These are phyloP conservation scores for Bolinopsis microptera DNA, from an alignment of 37 sponge, comb jelly and placozoan species.

Conservation along the genomic window DNA sequence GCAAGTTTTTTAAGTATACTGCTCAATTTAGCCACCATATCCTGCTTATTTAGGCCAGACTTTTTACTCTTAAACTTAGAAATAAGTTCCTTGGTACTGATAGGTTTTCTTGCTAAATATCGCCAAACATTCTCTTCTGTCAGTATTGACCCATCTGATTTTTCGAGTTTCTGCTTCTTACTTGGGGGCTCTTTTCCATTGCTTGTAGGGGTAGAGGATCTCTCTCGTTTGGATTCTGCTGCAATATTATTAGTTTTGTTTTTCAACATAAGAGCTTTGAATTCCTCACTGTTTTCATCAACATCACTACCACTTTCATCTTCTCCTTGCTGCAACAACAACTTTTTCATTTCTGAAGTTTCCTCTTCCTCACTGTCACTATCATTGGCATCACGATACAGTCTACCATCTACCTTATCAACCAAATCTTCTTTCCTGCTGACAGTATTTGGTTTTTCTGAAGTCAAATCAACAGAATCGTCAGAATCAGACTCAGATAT, in stretches of 20 bases:
- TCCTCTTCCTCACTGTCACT: conserved; percentile 53
- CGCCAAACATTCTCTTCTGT: conserved; percentile 79
- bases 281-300: conserved; percentile 73
- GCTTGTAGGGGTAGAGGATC: neutral
- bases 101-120: conserved; percentile 82
- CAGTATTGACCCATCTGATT: conserved; percentile 64
- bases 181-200: conserved; percentile 59
- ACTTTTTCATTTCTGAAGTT: conserved; percentile 53
- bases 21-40: conserved; percentile 69
- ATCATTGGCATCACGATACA: neutral
- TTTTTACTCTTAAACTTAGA: conserved; percentile 82
- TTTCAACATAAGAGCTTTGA: conserved; percentile 78
- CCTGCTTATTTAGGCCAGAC: conserved; percentile 75
- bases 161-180: conserved; percentile 69
- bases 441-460: conserved; percentile 20
- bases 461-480: neutral
- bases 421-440: neutral
- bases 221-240: conserved; percentile 5
- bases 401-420: neutral
- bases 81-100: conserved; percentile 81
- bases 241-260: neutral
- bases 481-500: conserved; percentile 75
- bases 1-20: conserved; percentile 69
- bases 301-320: conserved; percentile 55
- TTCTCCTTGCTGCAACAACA: conserved; percentile 12